Evolutionary conservation across 2,888 invertebrate genomes (phyloP).

Genomic region (Drosophila antonietae): DNA sequence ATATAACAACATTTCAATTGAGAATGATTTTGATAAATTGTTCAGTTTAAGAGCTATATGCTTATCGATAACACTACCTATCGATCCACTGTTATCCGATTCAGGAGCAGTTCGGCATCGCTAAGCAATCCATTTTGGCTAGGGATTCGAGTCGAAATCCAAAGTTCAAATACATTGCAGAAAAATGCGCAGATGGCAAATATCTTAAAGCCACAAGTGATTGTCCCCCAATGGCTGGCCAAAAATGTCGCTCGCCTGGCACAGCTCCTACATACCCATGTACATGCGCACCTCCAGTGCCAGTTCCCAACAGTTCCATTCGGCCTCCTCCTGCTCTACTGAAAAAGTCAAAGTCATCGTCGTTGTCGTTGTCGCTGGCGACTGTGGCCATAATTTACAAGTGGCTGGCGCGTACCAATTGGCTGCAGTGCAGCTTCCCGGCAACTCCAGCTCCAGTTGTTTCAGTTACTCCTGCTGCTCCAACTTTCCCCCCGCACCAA

Average conservation of each 20-base stretch:
- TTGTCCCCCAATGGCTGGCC: slow-evolving; percentile 32
- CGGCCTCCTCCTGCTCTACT: neutral
- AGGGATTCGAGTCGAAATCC: slow-evolving; percentile 12
- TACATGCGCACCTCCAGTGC: neutral
- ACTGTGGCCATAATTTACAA: slow-evolving; percentile 71
- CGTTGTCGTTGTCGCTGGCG: slow-evolving; percentile 33
- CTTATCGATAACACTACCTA: neutral
- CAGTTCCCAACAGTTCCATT: neutral
- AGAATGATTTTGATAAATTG: neutral
- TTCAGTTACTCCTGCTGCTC: neutral
- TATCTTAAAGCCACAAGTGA: slow-evolving; percentile 41
- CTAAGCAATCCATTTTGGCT: slow-evolving; percentile 9
- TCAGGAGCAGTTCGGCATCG: neutral
- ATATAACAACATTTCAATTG: neutral
- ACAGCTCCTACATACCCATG: neutral
- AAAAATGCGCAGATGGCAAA: slow-evolving; percentile 32
- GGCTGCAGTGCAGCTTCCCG: slow-evolving; percentile 45
- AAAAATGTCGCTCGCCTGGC: slow-evolving; percentile 19
- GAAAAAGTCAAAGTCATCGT: slow-evolving; percentile 31
- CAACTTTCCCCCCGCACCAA: neutral
- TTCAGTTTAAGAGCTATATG: neutral
- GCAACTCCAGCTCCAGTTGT: neutral
- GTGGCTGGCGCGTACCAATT: slow-evolving; percentile 66
- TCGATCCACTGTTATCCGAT: slow-evolving; percentile 1
- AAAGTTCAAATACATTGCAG: slow-evolving; percentile 27